Evolutionary conservation across 2,113 vertebrate genomes (phyloP), one percentile per base, ranked within the genome.

Genomic region (Cyanocitta stelleri): DNA sequence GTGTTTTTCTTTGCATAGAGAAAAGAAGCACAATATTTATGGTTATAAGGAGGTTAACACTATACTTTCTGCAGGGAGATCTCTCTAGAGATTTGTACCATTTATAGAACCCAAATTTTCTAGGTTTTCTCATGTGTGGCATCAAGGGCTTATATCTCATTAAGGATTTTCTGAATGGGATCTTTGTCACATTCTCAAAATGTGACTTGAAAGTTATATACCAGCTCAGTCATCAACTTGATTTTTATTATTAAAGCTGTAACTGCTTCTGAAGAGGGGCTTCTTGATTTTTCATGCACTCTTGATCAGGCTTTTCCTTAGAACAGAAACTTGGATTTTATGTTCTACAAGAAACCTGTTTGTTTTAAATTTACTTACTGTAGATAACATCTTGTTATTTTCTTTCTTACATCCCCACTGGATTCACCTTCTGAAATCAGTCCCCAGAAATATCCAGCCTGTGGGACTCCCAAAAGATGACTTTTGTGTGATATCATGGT

Each of bases 71-170:
- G 35, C 76, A 33, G 16, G 26, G n/a, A 93, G 54, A 43, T 84
- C 54, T 90, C 88, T 46, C 84, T 58, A 26, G 87, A 82, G 86
- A 43, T 68, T 63, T 68, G n/a, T 82, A 73, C 66, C 74, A 55
- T 90, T 95, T 93, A 82, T 64, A 93, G 76, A 90, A 85, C 58
- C 68, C 66, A 78, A 72, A 76, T 75, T 90, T 96, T 87, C 52
- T 61, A 43, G 64, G 41, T 86, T 88, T 64, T 90, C 63, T 94
- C 20, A 35, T 64, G 49, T 89, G 48, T 92, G 56, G 33, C 73
- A 73, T 84, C 66, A 85, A 68, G 73, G 54, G 55, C 80, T 92
- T 87, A n/a, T 9, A 79, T 58, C 63, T 89, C 80, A 68, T 84
- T 86, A 81, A 81, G 56, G 43, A 73, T 90, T 93, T 95, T 87